A percentile compares a stretch with the other conserved stretches of the same genome.
phyloP scores from a whole-genome alignment of 2,888 invertebrate species.

The Volucella bombylans region DNA sequence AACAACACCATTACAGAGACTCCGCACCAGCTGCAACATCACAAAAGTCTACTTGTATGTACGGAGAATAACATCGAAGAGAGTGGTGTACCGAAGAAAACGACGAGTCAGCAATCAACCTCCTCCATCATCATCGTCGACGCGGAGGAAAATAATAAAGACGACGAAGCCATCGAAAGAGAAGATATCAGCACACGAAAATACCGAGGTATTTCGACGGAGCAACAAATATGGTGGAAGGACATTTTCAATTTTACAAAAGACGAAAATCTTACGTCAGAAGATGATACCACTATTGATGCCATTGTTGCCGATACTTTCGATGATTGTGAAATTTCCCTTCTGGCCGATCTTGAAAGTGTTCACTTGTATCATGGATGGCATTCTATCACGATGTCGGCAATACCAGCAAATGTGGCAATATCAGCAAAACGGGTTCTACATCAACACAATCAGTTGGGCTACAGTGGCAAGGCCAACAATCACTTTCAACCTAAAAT shows the following conservation, averaged over 20 bases:
- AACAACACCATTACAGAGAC: constrained; percentile 14
- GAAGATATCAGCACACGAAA: constrained; percentile 48
- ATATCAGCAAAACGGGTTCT: background rate
- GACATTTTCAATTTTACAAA: constrained; percentile 48
- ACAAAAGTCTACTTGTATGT: constrained; percentile 34
- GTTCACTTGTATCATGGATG: background rate
- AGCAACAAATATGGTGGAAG: constrained; percentile 49
- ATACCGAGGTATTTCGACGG: constrained; percentile 35
- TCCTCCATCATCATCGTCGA: background rate
- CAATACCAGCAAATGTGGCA: background rate
- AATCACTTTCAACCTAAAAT: constrained; percentile 53
- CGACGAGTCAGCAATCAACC: constrained; percentile 20
- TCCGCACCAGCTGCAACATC: constrained; percentile 48
- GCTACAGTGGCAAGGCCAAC: constrained; percentile 35
- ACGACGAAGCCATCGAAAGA: constrained; percentile 48
- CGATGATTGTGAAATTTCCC: constrained; percentile 52
- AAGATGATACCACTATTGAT: constrained; percentile 48
- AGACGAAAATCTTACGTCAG: constrained; percentile 46
- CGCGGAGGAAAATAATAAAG: constrained; percentile 1
- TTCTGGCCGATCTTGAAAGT: constrained; percentile 34
- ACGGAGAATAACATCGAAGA: constrained; percentile 36
- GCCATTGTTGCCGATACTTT: constrained; percentile 39
- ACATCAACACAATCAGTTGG: constrained; percentile 26
- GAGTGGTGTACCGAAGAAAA: constrained; percentile 19
- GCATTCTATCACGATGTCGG: background rate